Conservation (phyloP, 1,140 invertebrate genomes). For the Ruditapes philippinarum region DNA sequence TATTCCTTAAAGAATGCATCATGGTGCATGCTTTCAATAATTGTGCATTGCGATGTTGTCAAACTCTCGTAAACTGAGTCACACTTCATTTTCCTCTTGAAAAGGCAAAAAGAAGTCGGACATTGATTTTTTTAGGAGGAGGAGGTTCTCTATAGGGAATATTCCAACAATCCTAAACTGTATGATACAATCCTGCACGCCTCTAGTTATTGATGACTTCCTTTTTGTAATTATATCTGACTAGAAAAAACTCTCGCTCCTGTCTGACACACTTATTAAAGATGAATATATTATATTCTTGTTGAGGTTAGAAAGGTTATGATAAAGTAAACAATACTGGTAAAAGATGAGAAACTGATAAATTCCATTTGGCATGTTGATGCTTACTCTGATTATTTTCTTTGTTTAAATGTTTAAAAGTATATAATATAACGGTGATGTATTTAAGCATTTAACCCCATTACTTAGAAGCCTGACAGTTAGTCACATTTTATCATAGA, state of each 20-base stretch:
- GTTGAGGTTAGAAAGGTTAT: neutral
- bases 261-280: too few relatives aligned
- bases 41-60: neutral
- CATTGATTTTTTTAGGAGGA: constrained; percentile 33
- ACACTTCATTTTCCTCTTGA: neutral
- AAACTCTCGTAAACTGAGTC: constrained; percentile 42
- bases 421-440: too few relatives aligned
- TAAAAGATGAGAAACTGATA: neutral
- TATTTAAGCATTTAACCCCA: too few relatives aligned
- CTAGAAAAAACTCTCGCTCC: neutral
- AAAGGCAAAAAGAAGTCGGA: constrained; percentile 5
- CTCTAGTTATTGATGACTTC: neutral
- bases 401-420: too few relatives aligned
- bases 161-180: neutral
- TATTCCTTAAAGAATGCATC: neutral
- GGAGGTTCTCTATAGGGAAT: constrained; percentile 35
- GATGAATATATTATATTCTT: neutral
- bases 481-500: too few relatives aligned
- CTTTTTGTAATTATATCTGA: neutral
- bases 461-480: too few relatives aligned
- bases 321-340: neutral
- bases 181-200: neutral
- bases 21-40: neutral
- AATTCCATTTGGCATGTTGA: neutral
- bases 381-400: too few relatives aligned